These are phyloP conservation scores for Tachina grossa DNA, from an alignment of 2,888 invertebrate species.

Conservation along the genomic window DNA sequence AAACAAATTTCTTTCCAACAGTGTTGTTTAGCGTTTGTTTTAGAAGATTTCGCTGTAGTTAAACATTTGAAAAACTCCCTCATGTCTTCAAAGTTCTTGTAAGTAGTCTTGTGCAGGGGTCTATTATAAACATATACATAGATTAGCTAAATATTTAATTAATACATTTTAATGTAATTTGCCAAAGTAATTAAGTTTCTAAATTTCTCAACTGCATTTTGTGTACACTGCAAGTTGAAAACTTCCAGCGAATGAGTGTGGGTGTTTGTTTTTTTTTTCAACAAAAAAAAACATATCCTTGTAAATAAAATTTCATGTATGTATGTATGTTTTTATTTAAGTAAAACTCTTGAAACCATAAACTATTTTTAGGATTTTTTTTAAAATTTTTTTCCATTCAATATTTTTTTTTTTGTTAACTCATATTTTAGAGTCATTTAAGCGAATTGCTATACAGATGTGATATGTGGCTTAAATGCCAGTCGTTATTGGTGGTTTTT, in stretches of 20 bases:
- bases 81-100: too few relatives aligned
- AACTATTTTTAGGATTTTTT: slow-evolving; percentile 48
- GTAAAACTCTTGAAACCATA: slow-evolving; percentile 28
- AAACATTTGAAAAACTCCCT: too few relatives aligned
- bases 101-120: too few relatives aligned
- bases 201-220: background rate
- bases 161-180: slow-evolving; percentile 14
- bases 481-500: slow-evolving; percentile 64
- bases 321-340: background rate
- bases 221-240: background rate
- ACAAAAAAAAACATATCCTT: background rate
- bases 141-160: slow-evolving; percentile 21
- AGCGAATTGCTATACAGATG: slow-evolving; percentile 41
- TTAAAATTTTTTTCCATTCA: background rate
- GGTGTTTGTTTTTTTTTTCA: background rate
- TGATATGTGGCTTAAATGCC: slow-evolving; percentile 63
- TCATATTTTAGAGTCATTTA: slow-evolving; percentile 32
- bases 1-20: too few relatives aligned
- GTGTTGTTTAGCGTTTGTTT: too few relatives aligned
- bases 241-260: background rate
- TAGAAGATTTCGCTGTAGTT: too few relatives aligned
- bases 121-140: too few relatives aligned
- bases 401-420: background rate
- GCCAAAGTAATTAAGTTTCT: slow-evolving; percentile 20
- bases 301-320: background rate